Evolutionary conservation across 2,797 vertebrate genomes (phyloP).

Genomic region (Acipenser transmontanus): DNA sequence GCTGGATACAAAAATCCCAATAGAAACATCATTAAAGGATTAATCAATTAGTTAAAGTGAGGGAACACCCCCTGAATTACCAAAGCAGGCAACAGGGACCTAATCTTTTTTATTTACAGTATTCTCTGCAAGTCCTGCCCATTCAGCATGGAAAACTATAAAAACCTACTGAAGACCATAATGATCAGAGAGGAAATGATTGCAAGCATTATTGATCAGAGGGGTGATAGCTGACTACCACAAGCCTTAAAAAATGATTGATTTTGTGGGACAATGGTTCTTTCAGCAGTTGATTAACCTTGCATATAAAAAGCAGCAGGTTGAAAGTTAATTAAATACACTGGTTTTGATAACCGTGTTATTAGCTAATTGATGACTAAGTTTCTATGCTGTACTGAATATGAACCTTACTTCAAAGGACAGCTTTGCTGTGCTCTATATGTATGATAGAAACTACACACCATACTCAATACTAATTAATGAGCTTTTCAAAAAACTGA

Average conservation of each 20-base stretch:
- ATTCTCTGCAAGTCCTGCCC: slow-evolving; percentile 6
- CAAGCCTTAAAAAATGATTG: slow-evolving; percentile 17
- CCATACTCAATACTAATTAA: too few species aligned
- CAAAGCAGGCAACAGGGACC: not conserved
- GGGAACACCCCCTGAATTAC: too few species aligned
- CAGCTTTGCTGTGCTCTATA: too few species aligned
- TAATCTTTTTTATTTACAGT: slow-evolving; percentile 10
- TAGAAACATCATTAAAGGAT: too few species aligned
- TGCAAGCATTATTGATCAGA: slow-evolving; percentile 12
- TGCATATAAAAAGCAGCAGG: slow-evolving; percentile 20
- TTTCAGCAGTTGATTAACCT: slow-evolving; percentile 10
- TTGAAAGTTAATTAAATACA: slow-evolving; percentile 20
- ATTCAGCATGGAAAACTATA: not conserved
- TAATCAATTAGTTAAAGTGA: too few species aligned
- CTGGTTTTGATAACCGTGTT: slow-evolving; percentile 15
- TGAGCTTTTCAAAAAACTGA: too few species aligned
- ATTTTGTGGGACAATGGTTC: slow-evolving; percentile 19
- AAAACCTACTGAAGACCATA: not conserved
- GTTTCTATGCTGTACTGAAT: not conserved
- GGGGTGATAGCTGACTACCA: not conserved
- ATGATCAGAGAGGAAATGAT: slow-evolving; percentile 2
- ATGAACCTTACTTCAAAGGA: not conserved
- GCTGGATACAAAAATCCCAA: too few species aligned
- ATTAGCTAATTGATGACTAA: slow-evolving; percentile 19
- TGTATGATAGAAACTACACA: too few species aligned